phyloP scores from a whole-genome alignment of 2,797 vertebrate species.

The Amphiprion clarkii region DNA sequence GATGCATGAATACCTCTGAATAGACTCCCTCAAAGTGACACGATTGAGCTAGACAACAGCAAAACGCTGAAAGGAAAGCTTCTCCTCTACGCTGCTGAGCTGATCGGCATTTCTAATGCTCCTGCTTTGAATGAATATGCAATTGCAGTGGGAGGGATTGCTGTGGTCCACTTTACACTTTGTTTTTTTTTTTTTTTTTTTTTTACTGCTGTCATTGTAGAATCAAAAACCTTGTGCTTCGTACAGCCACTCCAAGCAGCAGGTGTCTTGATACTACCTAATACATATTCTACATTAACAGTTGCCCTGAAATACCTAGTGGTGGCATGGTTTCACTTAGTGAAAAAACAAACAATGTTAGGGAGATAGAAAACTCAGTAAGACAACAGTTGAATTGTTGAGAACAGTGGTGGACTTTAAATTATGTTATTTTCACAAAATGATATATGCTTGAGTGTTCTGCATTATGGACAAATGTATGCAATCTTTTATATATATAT shows the following conservation, averaged over 20 bases:
- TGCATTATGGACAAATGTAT: too few relatives aligned
- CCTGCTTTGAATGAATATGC: slow-evolving; percentile 90
- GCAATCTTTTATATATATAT: too few relatives aligned
- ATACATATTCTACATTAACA: too few relatives aligned
- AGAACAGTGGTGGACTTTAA: too few relatives aligned
- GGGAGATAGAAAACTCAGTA: too few relatives aligned
- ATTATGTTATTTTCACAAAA: too few relatives aligned
- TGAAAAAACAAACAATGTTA: too few relatives aligned
- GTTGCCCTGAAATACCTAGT: too few relatives aligned
- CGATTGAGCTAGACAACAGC: slow-evolving; percentile 96
- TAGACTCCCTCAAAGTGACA: slow-evolving; percentile 96
- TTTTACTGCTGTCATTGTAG: slow-evolving; percentile 51
- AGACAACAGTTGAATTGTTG: too few relatives aligned
- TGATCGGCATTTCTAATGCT: slow-evolving; percentile 84
- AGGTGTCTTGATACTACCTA: slow-evolving; percentile 61
- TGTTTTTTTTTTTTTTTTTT: slow-evolving; percentile 11
- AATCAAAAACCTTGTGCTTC: slow-evolving; percentile 82
- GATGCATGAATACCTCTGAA: slow-evolving; percentile 98
- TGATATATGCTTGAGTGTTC: too few relatives aligned
- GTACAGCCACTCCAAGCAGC: slow-evolving; percentile 73
- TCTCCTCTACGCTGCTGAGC: slow-evolving; percentile 75
- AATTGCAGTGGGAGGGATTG: slow-evolving; percentile 88
- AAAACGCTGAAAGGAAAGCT: slow-evolving; percentile 88
- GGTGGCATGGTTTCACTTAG: background rate
- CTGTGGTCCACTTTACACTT: slow-evolving; percentile 68